Evolutionary conservation across 2,797 vertebrate genomes (phyloP), one percentile per base, ranked within the genome.

Genomic region (Melanotaenia nigrans): DNA sequence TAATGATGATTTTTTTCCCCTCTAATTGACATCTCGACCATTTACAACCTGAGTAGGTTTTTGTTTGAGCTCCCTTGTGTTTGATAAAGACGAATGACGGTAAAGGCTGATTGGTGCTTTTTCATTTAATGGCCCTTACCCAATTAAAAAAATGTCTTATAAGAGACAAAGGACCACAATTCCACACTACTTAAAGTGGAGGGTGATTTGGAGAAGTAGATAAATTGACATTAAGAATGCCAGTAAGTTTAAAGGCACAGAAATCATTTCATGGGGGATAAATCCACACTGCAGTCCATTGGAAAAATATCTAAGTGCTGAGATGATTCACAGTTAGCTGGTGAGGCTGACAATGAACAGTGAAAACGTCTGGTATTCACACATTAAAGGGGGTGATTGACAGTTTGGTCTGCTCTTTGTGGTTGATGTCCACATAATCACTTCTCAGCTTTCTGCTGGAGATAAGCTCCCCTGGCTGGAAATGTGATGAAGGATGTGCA

Each of bases 11-110:
- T 93, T 93, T 93, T 87, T 85, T 78, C 65, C 61, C 88, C 92
- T 56, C 87, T 92, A 94, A 94, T 94, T 95, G 92, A 95, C 94
- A 94, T 94, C 92, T 93, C 87, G 89, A 93, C 91, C 92, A 92
- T 93, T 94, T 93, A 94, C 88, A 92, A 94, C 90, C 93, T 91
- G 92, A 93, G 91, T 90, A 90, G 86, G 85, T 89, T 91, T 89
- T 88, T 89, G 89, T 91, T 88, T 89, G 89, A 90, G 85, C 76
- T 89, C 83, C 85, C 83, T 60, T 65, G 87, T 87, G 90, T 87
- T 92, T 90, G 86, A 92, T 89, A 89, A 85, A 93, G 87, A 90
- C 56, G 65, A 83, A 90, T 68, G 88, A 84, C 77, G 70, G 72
- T 65, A 83, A 73, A 79, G 66, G 78, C 81, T 86, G 87, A 92